phyloP scores from a whole-genome alignment of 2,797 vertebrate genomes.

The Sebastes diaconus region DNA sequence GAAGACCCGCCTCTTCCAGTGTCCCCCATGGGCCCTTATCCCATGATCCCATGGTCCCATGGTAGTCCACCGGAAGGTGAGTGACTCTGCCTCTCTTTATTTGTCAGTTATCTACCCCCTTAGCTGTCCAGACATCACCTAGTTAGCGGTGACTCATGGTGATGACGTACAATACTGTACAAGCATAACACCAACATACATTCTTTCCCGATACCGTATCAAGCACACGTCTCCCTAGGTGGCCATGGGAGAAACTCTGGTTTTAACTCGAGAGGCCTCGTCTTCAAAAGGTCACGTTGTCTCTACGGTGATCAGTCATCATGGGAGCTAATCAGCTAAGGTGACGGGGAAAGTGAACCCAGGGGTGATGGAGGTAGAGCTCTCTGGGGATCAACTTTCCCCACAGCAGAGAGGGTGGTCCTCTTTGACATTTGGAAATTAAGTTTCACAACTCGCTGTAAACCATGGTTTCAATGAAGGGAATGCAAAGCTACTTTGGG shows the following conservation, averaged over 20 bases:
- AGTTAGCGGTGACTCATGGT: not conserved
- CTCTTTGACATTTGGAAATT: not conserved
- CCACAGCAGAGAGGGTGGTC: constrained; percentile 25
- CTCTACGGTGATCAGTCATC: not conserved
- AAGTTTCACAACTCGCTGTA: not conserved
- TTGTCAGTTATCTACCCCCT: not conserved
- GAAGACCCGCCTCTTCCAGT: too few relatives aligned
- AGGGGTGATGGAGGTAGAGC: not conserved
- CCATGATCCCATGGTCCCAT: not conserved
- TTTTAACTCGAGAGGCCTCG: not conserved
- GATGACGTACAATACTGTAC: not conserved
- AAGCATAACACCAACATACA: not conserved
- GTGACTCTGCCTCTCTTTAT: not conserved
- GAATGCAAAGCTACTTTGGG: not conserved
- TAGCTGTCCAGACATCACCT: not conserved
- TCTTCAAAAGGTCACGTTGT: not conserved
- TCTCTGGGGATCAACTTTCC: constrained; percentile 23
- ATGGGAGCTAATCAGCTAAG: not conserved
- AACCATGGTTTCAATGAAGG: not conserved
- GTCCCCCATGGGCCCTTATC: too few relatives aligned
- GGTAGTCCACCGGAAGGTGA: not conserved
- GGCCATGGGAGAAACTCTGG: not conserved
- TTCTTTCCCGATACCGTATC: not conserved
- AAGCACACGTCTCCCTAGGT: not conserved
- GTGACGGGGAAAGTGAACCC: constrained; percentile 22